phyloP scores from a whole-genome alignment of 2,888 invertebrate genomes.

The Drosophila rubida region DNA sequence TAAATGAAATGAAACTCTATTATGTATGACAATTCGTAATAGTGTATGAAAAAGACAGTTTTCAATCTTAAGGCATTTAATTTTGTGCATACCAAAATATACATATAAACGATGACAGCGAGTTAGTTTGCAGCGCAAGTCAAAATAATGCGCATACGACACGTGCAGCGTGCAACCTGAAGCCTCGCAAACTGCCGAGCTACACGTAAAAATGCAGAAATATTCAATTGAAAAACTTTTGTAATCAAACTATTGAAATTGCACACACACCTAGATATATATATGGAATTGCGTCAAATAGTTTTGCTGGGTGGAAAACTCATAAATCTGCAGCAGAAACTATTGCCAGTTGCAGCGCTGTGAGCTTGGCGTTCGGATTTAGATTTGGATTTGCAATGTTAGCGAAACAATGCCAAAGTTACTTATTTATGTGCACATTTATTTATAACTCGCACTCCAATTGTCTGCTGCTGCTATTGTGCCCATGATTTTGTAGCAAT shows the following conservation, averaged over 20 bases:
- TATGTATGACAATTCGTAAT: conserved; percentile 14
- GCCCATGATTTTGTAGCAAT: not conserved
- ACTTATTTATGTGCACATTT: conserved; percentile 65
- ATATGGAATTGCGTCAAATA: conserved; percentile 44
- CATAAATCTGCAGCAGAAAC: conserved; percentile 69
- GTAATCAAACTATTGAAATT: conserved; percentile 76
- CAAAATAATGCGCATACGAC: conserved; percentile 32
- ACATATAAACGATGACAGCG: conserved; percentile 23
- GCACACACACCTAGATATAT: conserved; percentile 38
- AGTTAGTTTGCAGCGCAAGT: not conserved
- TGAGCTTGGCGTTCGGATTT: conserved; percentile 22
- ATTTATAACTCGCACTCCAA: conserved; percentile 13
- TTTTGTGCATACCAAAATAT: conserved; percentile 28
- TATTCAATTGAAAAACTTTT: conserved; percentile 77
- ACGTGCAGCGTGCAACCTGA: conserved; percentile 39
- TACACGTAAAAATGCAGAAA: conserved; percentile 53
- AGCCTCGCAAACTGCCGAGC: conserved; percentile 16
- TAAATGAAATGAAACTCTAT: conserved; percentile 43
- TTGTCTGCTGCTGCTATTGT: conserved; percentile 12
- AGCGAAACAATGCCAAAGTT: conserved; percentile 65
- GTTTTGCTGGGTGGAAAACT: conserved; percentile 56
- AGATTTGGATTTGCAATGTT: conserved; percentile 37
- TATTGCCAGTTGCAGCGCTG: conserved; percentile 49
- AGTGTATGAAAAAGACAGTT: conserved; percentile 13
- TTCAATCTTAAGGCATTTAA: conserved; percentile 37